Evolutionary conservation across 1,140 invertebrate genomes (phyloP), one percentile per base, ranked within the genome.

Genomic region (Drosophila leontia): DNA sequence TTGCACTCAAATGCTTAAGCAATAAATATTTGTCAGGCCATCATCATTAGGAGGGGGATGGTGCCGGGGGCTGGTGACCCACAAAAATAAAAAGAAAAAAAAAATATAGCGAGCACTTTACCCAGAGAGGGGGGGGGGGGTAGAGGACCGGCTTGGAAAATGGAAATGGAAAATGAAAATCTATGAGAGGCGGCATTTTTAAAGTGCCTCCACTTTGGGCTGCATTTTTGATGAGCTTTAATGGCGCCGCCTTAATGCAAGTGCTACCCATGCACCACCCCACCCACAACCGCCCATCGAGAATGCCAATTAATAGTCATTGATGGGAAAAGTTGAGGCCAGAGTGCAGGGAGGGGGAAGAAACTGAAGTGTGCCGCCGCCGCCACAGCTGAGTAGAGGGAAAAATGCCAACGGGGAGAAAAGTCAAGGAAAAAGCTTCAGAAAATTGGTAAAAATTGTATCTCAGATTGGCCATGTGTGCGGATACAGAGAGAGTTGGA

Each of bases 11-110:
- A 87, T 84, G 85, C 80, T 88, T 87, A 84, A 81, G 84, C 84
- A 87, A 87, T 87, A 87, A 87, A 87, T 87, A 87, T 87, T 87
- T 87, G 80, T 87, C 84, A 87, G 88, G 84, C 84, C 67, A 87
- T 87, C 84, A 87, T 88, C 84, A 87, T 87, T 87, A 87, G 80
- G 74, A 39, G 37, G 32, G 61, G 23, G 23, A 2, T 23, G 23
- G 47, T 34, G 39, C n/a, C 26, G 26, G 5, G 50, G 34, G 35
- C 23, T 51, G 12, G 13, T 59, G 80, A 68, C 80, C 80, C 80
- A 56, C 68, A 74, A 82, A 81, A 45, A 32, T 42, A 15, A 17
- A 35, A 19, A 7, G 3, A 7, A 23, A 23, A 15, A 15, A 37
- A 39, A 15, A 11, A 53, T 19, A 35, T 26, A 15, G 29, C 35